Percentiles rank a stretch among this genome's conserved stretches.
Evolutionary conservation across 2,888 invertebrate species (phyloP).

Genomic region (Erebia epiphron): DNA sequence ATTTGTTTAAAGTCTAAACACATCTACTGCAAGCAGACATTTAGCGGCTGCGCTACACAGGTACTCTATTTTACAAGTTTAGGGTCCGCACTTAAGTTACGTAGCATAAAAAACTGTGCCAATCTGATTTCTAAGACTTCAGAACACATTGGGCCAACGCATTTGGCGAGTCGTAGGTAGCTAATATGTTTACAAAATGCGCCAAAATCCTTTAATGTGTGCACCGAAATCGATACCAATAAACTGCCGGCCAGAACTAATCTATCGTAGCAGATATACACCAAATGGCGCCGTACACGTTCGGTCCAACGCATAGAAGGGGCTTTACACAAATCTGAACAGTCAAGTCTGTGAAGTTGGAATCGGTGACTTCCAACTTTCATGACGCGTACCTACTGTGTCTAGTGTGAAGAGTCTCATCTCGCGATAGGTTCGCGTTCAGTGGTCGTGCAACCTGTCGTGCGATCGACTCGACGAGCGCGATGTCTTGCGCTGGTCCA

Average conservation of each 20-base stretch:
- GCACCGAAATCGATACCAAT: background rate
- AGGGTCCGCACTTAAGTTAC: background rate
- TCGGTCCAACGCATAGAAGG: background rate
- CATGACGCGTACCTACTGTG: background rate
- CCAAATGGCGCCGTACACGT: background rate
- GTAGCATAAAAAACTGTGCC: background rate
- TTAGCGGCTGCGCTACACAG: background rate
- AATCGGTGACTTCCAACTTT: background rate
- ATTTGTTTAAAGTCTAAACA: background rate
- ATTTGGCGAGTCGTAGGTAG: background rate
- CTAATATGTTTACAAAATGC: background rate
- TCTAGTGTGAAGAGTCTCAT: slow-evolving; percentile 16
- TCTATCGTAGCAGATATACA: background rate
- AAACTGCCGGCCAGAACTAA: background rate
- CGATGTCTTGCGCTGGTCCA: slow-evolving; percentile 92
- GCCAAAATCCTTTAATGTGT: background rate
- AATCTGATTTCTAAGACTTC: background rate
- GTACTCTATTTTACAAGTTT: background rate
- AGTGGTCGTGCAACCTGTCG: slow-evolving; percentile 81
- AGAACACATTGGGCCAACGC: background rate
- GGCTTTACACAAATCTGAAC: slow-evolving; percentile 3
- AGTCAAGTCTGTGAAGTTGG: background rate
- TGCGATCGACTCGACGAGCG: slow-evolving; percentile 88
- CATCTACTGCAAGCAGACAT: slow-evolving; percentile 15
- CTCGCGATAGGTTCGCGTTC: slow-evolving; percentile 43